A percentile compares a stretch with the other conserved stretches of the same genome.
phyloP scores from a whole-genome alignment of 2,797 vertebrate species.

The Chaunax sp. region DNA sequence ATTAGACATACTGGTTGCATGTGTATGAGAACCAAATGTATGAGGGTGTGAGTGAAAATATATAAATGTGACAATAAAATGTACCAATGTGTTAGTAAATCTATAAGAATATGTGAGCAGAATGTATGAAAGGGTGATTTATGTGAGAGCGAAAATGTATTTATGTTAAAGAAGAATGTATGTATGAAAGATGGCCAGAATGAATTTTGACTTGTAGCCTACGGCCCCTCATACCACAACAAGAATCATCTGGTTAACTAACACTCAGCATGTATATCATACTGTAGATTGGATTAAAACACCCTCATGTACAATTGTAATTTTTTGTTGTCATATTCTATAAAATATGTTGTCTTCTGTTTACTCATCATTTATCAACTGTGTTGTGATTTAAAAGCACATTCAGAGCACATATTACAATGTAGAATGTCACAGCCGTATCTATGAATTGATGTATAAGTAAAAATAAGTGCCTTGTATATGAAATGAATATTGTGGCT shows the following conservation, averaged over 20 bases:
- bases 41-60: no score
- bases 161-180: no score
- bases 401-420: slow-evolving; percentile 5
- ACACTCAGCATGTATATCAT: background rate
- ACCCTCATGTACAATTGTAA: background rate
- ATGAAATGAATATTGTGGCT: background rate
- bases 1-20: no score
- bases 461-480: background rate
- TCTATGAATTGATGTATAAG: background rate
- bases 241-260: no score
- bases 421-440: background rate
- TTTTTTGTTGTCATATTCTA: background rate
- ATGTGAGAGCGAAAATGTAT: no score
- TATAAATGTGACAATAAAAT: no score
- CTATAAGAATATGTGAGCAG: no score
- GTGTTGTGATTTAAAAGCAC: slow-evolving; percentile 29
- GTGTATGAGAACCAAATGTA: no score
- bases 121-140: no score
- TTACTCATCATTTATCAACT: slow-evolving; percentile 21
- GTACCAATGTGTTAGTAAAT: no score
- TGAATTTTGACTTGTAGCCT: background rate
- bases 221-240: no score
- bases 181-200: background rate
- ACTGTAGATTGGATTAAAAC: background rate
- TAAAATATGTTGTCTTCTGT: slow-evolving; percentile 33